phyloP scores from a whole-genome alignment of 2,888 invertebrate species.

The Caenorhabditis macrosperma region DNA sequence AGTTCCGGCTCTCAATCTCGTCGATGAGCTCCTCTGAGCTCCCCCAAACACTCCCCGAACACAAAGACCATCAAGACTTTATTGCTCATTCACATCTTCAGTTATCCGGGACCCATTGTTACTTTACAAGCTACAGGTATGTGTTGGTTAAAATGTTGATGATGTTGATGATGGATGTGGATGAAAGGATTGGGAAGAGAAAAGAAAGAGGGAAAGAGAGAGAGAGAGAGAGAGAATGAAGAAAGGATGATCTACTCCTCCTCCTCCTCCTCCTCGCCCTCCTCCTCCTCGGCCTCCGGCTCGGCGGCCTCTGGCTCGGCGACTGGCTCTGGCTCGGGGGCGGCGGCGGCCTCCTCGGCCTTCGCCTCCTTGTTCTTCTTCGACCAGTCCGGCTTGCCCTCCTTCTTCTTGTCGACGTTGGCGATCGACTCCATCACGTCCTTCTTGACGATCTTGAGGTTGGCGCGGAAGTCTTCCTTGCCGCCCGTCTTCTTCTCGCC shows the following conservation, averaged over 20 bases:
- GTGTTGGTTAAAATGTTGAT: neutral
- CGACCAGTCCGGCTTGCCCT: constrained; percentile 78
- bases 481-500: constrained; percentile 13
- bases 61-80: neutral
- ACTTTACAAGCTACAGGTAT: neutral
- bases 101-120: neutral
- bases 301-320: constrained; percentile 35
- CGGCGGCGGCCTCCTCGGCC: constrained; percentile 34
- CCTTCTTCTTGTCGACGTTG: constrained; percentile 72
- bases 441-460: constrained; percentile 95
- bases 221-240: neutral
- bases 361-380: constrained; percentile 65
- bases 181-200: neutral
- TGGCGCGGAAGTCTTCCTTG: constrained; percentile 86
- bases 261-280: constrained; percentile 46
- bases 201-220: neutral
- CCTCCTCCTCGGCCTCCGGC: constrained; percentile 20
- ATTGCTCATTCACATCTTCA: neutral
- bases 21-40: too few relatives aligned
- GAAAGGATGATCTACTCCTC: neutral
- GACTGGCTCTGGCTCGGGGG: constrained; percentile 15
- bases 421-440: constrained; percentile 85
- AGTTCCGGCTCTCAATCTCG: too few relatives aligned
- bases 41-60: neutral
- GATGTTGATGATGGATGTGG: neutral